Evolutionary conservation across 2,797 vertebrate species (phyloP).

Genomic region (Austrolebias charrua): DNA sequence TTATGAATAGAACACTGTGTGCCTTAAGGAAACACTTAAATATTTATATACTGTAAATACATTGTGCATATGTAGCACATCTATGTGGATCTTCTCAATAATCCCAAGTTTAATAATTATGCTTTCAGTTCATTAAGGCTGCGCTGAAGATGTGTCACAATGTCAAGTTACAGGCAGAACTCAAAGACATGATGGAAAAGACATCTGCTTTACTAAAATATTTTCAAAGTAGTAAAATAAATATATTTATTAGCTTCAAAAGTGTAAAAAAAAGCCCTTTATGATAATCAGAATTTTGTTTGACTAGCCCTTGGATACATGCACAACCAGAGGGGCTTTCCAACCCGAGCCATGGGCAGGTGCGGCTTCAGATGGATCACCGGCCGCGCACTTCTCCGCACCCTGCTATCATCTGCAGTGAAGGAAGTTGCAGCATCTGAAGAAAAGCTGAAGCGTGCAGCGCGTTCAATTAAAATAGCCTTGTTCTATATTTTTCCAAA

Average conservation of each 20-base stretch:
- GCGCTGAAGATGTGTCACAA: neutral
- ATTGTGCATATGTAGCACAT: slow-evolving; percentile 37
- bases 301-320: neutral
- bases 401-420: too few species aligned
- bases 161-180: neutral
- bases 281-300: slow-evolving; percentile 5
- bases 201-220: neutral
- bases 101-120: slow-evolving; percentile 11
- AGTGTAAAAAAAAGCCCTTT: neutral
- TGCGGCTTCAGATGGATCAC: too few species aligned
- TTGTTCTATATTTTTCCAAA: too few species aligned
- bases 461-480: too few species aligned
- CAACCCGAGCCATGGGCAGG: too few species aligned
- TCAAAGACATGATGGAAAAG: slow-evolving; percentile 3
- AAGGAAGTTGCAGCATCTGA: too few species aligned
- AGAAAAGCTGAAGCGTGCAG: too few species aligned
- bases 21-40: slow-evolving; percentile 39
- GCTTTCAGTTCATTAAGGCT: slow-evolving; percentile 10
- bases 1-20: slow-evolving; percentile 38
- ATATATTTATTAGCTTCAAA: slow-evolving; percentile 3
- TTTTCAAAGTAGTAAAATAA: slow-evolving; percentile 3
- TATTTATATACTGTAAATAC: slow-evolving; percentile 46
- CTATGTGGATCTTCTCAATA: slow-evolving; percentile 13
- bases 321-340: neutral
- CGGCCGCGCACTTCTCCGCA: too few species aligned